Base-by-base conservation (phyloP, 2,797 vertebrate species). In the Neosalanx taihuensis region DNA sequence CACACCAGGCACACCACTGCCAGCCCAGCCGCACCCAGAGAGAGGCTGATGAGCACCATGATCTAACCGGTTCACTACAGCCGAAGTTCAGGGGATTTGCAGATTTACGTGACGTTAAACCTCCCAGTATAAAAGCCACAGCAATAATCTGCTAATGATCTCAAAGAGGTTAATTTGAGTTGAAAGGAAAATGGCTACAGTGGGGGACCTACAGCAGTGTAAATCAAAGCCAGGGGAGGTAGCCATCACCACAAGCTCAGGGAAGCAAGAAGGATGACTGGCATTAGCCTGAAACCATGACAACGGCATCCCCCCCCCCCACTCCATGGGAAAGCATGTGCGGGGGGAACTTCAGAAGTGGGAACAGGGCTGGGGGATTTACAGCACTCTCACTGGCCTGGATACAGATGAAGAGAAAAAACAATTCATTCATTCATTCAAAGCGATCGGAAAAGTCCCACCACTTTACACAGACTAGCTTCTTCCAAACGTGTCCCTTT, bases 191-290 rank as follows among this genome's bases (percentile, higher is more conserved):
- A 35, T 49, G 72, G 73, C 74, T 69, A 71, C 64, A 68, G 63
- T 65, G 51, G 64, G 59, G 59, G 72, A 79, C 70, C 77, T 76
- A 66, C 75, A 79, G 75, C 61, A 71, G 58, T 63, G 17, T 56
- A 33, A 82, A 79, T 81, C 74, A 77, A 81, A 79, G 76, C 70
- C 49, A 31, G 41, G 37, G 51, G 18, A 78, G 56, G 41, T 37
- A 35, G 51, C 3, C 30, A 49, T 29, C 72, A 72, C 63, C 68
- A 75, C 33, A 13, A 64, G 53, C 60, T 70, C 65, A 67, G 79
- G 84, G 58, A 79, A 82, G 74, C 72, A 74, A 70, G 53, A 59
- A 49, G 65, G 69, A 73, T 82, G 72, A 76, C 59, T 58, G 70
- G 12, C 65, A 63, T 59, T 66, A 62, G 63, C 15, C n/a, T 69